These are phyloP conservation scores for Luscinia megarhynchos DNA, from an alignment of 2,797 vertebrate genomes.

Conservation along the genomic window DNA sequence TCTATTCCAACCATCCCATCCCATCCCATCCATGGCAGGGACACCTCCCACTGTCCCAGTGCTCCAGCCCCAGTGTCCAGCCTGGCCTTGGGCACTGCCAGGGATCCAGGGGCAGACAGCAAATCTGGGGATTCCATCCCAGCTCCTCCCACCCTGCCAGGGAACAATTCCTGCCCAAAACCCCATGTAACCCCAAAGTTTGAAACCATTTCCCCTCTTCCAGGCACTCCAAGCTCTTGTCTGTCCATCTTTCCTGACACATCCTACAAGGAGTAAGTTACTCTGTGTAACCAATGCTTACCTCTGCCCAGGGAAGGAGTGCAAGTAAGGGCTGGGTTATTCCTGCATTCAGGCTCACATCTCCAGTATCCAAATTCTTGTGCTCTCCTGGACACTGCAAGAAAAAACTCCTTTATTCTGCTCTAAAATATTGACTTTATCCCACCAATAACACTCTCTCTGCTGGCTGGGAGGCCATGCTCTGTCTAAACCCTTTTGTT, in stretches of 20 bases:
- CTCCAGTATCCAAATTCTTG: background rate
- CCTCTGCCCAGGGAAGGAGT: background rate
- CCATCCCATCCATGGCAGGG: background rate
- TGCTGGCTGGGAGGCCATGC: background rate
- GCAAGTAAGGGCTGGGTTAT: accelerated
- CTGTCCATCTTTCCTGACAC: background rate
- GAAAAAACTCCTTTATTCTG: background rate
- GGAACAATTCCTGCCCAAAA: background rate
- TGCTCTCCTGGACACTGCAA: accelerated
- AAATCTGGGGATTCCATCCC: background rate
- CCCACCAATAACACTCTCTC: background rate
- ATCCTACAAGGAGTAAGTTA: background rate
- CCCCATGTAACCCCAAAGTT: background rate
- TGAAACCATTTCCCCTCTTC: background rate
- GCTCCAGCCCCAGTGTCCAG: background rate
- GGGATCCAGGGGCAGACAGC: background rate
- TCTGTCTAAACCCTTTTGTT: background rate
- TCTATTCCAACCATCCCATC: accelerated
- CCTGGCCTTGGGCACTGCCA: background rate
- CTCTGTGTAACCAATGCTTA: background rate
- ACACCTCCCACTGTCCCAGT: background rate
- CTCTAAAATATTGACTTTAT: background rate
- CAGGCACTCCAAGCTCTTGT: background rate
- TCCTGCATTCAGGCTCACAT: accelerated
- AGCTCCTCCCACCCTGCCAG: background rate